Evolutionary conservation across 2,888 invertebrate genomes (phyloP), one percentile per base, ranked within the genome.

Genomic region (Parascotia fuliginaria): DNA sequence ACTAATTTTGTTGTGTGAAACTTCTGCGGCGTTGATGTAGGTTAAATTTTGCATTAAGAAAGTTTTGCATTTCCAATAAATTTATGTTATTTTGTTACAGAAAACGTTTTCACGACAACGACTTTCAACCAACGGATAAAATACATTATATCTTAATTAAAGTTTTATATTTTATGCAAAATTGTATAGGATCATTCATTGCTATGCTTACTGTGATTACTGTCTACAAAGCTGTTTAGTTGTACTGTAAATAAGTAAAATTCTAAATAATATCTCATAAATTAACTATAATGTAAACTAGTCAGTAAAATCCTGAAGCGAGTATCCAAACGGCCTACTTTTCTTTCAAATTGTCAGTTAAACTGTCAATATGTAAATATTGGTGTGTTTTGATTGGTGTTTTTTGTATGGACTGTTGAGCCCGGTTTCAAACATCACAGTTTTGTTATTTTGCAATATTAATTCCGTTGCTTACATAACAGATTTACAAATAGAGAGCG

Each of bases 271-370:
- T 40, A 9, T 19, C 14, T 41, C 22, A 28, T 7, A 31, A 6
- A 38, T 12, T 47, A 53, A 9, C 16, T 11, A 16, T 29, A 16
- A 9, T 22, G 13, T 33, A 15, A 62, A 37, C 33, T 67, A 67
- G 68, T 67, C 52, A 36, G 19, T 55, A 47, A 42, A 19, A 22
- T 49, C 22, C 43, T 44, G 7, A 68, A 40, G 86, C 87, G 75
- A 87, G 88, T 85, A 85, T 85, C 85, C 87, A 73, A 59, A 79
- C 58, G 85, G 87, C 88, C 89, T 87, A 85, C 36, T 27, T 62
- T 49, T n/a, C n/a, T 60, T 51, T 47, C 15, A 43, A 33, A 38
- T 14, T 32, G 59, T 16, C 52, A 64, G 57, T 59, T 1, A 50
- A 53, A 52, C 52, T 57, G 64, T 60, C 57, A 42, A 13, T 16